These are phyloP conservation scores for Drosophila histrio DNA, from an alignment of 2,888 invertebrate genomes.

Conservation along the genomic window DNA sequence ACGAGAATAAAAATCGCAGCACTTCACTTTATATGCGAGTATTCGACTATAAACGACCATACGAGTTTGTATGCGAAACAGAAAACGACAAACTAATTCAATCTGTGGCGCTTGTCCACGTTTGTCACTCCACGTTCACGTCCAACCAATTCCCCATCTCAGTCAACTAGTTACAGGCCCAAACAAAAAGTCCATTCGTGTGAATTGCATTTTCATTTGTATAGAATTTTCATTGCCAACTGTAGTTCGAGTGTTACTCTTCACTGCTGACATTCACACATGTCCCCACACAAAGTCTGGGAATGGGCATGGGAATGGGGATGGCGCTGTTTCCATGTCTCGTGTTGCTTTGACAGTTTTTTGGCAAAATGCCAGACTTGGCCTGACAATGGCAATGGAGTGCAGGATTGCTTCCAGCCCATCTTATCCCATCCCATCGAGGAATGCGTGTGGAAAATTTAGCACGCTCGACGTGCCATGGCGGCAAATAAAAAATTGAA, in stretches of 20 bases:
- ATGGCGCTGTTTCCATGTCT: conserved; percentile 44
- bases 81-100: conserved; percentile 74
- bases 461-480: conserved; percentile 75
- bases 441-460: conserved; percentile 79
- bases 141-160: conserved; percentile 14
- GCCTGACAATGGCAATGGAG: conserved; percentile 40
- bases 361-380: conserved; percentile 69
- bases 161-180: conserved; percentile 28
- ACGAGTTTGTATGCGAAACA: conserved; percentile 20
- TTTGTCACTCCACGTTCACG: conserved; percentile 65
- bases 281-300: conserved; percentile 21
- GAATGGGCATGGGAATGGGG: neutral
- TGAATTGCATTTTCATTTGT: conserved; percentile 79
- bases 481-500: conserved; percentile 76
- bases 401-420: conserved; percentile 27
- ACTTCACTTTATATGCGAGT: conserved; percentile 17
- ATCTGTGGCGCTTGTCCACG: conserved; percentile 67
- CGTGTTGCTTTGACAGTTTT: conserved; percentile 78
- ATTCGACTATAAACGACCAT: conserved; percentile 1
- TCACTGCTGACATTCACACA: conserved; percentile 59
- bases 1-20: conserved; percentile 28
- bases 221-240: conserved; percentile 75
- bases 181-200: conserved; percentile 61
- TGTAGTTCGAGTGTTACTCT: conserved; percentile 44
- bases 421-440: conserved; percentile 9